A percentile compares a stretch with the other conserved stretches of the same genome.
Evolutionary conservation across 1,140 invertebrate genomes (phyloP).

Genomic region (Maniola jurtina): DNA sequence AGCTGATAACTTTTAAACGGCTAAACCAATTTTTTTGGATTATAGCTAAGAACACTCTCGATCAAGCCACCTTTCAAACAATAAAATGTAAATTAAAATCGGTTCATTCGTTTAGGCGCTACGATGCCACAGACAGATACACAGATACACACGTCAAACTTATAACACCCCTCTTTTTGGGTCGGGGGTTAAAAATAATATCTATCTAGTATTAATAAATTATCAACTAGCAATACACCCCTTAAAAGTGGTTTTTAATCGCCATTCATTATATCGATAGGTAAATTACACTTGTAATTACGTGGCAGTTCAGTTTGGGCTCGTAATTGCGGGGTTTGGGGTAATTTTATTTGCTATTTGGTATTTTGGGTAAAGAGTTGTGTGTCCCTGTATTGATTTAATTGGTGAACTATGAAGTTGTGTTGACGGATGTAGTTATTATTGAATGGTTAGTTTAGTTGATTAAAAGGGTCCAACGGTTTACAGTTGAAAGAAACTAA

Average conservation of each 20-base stretch:
- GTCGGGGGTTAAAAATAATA: no score
- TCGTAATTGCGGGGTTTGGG: background rate
- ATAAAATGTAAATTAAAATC: no score
- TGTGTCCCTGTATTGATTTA: background rate
- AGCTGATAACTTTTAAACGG: no score
- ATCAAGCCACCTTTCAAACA: no score
- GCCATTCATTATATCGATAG: background rate
- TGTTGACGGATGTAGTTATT: background rate
- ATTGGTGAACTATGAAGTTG: background rate
- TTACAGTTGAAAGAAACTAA: no score
- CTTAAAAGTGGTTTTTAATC: constrained; percentile 29
- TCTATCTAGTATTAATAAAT: background rate
- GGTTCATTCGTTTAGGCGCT: no score
- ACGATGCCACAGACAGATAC: no score
- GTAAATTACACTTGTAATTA: background rate
- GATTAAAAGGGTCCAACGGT: background rate
- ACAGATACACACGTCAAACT: no score
- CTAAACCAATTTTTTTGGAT: no score
- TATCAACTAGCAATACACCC: background rate
- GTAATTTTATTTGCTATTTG: background rate
- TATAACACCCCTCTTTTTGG: no score
- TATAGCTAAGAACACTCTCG: no score
- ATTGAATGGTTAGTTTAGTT: background rate
- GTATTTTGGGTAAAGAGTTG: constrained; percentile 1
- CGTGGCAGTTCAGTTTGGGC: background rate